These are phyloP conservation scores for Chrysocyon brachyurus DNA, from an alignment of 2,797 vertebrate genomes.

Conservation along the genomic window DNA sequence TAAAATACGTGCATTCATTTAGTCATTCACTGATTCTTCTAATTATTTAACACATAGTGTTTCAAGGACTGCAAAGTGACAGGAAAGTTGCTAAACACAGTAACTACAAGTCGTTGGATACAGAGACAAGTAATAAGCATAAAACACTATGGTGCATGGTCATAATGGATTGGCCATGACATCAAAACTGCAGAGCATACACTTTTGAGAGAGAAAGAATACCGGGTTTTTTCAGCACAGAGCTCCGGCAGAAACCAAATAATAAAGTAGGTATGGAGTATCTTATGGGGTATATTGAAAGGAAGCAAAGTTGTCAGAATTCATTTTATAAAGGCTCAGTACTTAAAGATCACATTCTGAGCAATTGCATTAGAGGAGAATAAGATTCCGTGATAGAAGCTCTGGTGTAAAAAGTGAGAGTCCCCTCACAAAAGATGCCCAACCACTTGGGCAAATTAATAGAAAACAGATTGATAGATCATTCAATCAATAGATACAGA, in stretches of 20 bases:
- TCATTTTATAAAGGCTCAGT: not conserved
- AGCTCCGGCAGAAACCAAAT: not conserved
- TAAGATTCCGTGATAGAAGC: not conserved
- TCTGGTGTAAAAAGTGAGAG: not conserved
- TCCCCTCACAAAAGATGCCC: not conserved
- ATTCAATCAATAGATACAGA: too few species aligned
- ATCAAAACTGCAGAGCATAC: not conserved
- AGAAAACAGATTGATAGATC: not conserved
- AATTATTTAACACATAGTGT: not conserved
- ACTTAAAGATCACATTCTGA: not conserved
- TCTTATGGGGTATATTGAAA: not conserved
- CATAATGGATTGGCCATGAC: not conserved
- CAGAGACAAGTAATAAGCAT: not conserved
- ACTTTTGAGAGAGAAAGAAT: not conserved
- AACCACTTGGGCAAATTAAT: not conserved
- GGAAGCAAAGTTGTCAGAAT: not conserved
- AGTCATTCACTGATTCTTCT: slow-evolving; percentile 24
- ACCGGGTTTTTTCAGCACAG: not conserved
- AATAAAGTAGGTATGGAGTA: not conserved
- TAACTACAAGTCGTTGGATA: not conserved
- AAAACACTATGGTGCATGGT: not conserved
- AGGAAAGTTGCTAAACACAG: not conserved
- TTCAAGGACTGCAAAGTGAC: not conserved
- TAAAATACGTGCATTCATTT: not conserved
- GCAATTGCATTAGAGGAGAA: not conserved